Evolutionary conservation across 2,888 invertebrate genomes (phyloP).

Genomic region (Podabrus alpinus): DNA sequence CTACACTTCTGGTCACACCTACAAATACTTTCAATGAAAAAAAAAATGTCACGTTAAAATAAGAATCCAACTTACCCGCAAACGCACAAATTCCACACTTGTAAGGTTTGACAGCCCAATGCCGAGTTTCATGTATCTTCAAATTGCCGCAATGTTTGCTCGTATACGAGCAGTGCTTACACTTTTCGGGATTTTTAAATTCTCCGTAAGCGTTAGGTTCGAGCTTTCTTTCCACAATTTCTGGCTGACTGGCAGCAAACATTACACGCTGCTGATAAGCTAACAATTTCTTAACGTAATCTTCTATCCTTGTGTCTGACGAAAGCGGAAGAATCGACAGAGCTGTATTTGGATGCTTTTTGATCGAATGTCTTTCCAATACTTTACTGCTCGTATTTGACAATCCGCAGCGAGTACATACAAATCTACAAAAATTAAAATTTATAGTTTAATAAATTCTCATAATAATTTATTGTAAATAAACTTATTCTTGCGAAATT

Average conservation of each 20-base stretch:
- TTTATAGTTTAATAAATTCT: too few relatives aligned
- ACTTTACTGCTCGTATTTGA: constrained; percentile 60
- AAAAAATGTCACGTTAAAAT: neutral
- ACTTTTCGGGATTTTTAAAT: constrained; percentile 1
- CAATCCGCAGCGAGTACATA: constrained; percentile 63
- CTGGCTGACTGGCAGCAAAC: neutral
- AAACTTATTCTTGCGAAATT: too few relatives aligned
- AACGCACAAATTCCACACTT: constrained; percentile 55
- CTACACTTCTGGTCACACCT: constrained; percentile 18
- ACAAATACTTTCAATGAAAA: neutral
- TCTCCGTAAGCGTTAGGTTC: neutral
- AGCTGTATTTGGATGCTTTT: constrained; percentile 54
- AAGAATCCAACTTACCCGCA: constrained; percentile 28
- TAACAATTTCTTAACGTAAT: constrained; percentile 44
- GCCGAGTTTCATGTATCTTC: constrained; percentile 56
- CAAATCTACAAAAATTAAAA: constrained; percentile 58
- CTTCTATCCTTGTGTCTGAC: constrained; percentile 37
- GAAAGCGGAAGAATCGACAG: constrained; percentile 48
- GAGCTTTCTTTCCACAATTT: neutral
- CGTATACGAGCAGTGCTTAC: constrained; percentile 29
- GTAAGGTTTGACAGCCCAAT: constrained; percentile 57
- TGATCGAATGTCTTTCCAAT: constrained; percentile 61
- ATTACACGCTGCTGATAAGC: constrained; percentile 37
- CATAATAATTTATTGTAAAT: too few relatives aligned
- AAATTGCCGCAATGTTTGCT: constrained; percentile 41